Conservation (phyloP, 1,140 invertebrate genomes). For the Dendroctonus valens region DNA sequence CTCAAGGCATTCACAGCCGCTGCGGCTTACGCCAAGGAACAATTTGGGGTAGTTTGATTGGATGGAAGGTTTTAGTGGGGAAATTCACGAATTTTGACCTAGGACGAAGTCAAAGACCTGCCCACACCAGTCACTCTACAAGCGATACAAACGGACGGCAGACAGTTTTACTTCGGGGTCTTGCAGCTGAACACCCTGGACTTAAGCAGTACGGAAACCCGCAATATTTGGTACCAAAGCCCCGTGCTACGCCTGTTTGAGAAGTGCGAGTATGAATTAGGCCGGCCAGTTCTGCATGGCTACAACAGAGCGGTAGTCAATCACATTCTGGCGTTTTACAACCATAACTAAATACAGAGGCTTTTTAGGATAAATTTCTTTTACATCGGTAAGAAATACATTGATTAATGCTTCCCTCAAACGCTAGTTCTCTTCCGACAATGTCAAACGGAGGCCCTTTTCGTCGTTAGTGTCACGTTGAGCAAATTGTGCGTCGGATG, state of each 20-base stretch:
- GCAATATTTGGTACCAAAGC: constrained; percentile 78
- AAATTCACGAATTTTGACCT: constrained; percentile 26
- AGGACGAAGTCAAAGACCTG: constrained; percentile 63
- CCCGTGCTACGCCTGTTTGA: constrained; percentile 66
- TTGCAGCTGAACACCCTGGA: constrained; percentile 85
- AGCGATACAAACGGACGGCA: constrained; percentile 73
- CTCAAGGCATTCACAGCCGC: constrained; percentile 72
- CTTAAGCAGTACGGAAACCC: constrained; percentile 62
- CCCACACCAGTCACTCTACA: constrained; percentile 80
- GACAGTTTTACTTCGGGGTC: constrained; percentile 74
- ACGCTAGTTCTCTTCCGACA: constrained; percentile 3
- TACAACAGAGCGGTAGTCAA: constrained; percentile 77
- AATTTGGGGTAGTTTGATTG: constrained; percentile 62
- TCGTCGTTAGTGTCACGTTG: constrained; percentile 42
- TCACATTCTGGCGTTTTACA: constrained; percentile 75
- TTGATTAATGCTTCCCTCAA: not conserved
- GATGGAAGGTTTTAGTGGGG: constrained; percentile 1
- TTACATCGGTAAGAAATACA: constrained; percentile 1
- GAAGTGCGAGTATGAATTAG: constrained; percentile 61
- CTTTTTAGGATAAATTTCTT: constrained; percentile 3
- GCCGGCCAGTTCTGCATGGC: constrained; percentile 63
- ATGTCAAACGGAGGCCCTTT: constrained; percentile 50
- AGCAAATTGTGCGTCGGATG: constrained; percentile 50
- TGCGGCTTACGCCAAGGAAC: constrained; percentile 65
- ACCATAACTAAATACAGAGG: constrained; percentile 49